Percentiles rank a stretch among this genome's conserved stretches.
phyloP scores from a whole-genome alignment of 2,888 invertebrate genomes.

The Taenaris catops region DNA sequence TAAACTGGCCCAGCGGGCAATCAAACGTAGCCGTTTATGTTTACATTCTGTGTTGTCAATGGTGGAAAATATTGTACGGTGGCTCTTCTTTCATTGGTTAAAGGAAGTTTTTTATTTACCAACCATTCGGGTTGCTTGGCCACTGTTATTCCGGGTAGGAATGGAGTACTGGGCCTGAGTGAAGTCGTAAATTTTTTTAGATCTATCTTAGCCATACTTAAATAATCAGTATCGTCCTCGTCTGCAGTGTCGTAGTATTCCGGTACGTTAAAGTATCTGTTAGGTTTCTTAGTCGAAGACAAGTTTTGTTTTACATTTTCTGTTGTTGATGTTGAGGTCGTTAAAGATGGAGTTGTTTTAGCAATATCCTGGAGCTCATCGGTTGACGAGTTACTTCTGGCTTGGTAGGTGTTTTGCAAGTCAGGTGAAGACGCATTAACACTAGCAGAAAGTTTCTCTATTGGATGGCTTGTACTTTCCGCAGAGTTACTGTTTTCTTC shows the following conservation, averaged over 20 bases:
- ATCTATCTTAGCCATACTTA: slow-evolving; percentile 52
- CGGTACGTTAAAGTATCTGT: slow-evolving; percentile 37
- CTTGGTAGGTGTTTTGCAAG: not conserved
- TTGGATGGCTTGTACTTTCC: slow-evolving; percentile 32
- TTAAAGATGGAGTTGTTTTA: slow-evolving; percentile 8
- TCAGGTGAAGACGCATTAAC: slow-evolving; percentile 12
- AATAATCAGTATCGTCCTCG: slow-evolving; percentile 56
- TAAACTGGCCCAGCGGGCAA: too few species aligned
- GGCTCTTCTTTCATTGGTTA: slow-evolving; percentile 50
- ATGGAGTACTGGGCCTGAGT: slow-evolving; percentile 11
- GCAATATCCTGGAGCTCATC: slow-evolving; percentile 8
- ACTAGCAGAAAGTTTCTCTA: slow-evolving; percentile 18
- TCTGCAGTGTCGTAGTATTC: slow-evolving; percentile 53
- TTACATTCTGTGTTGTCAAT: slow-evolving; percentile 35
- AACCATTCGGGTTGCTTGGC: slow-evolving; percentile 7
- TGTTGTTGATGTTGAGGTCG: slow-evolving; percentile 10
- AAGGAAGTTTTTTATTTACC: too few species aligned
- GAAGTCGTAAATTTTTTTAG: slow-evolving; percentile 45
- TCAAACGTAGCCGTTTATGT: slow-evolving; percentile 40
- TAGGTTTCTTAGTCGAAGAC: slow-evolving; percentile 32
- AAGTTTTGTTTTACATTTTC: slow-evolving; percentile 6
- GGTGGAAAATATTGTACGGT: slow-evolving; percentile 69
- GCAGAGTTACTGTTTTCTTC: slow-evolving; percentile 45
- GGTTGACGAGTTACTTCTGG: not conserved
- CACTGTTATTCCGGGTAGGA: slow-evolving; percentile 1